phyloP scores from a whole-genome alignment of 2,113 vertebrate genomes.

The Calidris pygmaea region DNA sequence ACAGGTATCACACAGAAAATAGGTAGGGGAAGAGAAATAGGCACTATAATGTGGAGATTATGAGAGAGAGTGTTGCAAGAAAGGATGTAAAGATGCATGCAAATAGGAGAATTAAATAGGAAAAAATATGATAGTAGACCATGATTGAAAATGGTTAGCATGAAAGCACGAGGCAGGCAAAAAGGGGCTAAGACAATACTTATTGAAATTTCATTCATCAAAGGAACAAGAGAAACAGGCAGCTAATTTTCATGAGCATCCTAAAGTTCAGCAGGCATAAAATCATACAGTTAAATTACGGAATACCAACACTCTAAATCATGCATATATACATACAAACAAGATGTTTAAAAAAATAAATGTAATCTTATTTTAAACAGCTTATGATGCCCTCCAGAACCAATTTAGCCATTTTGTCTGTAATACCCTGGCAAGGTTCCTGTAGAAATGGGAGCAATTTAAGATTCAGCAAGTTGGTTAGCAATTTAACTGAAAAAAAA shows the following conservation, averaged over 20 bases:
- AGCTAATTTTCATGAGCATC: conserved; percentile 63
- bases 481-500: conserved; percentile 49
- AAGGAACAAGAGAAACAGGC: conserved; percentile 51
- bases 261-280: conserved; percentile 67
- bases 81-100: conserved; percentile 18
- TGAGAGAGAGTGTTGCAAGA: not conserved
- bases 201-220: conserved; percentile 62
- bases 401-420: conserved; percentile 74
- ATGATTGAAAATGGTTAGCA: conserved; percentile 29
- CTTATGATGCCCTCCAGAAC: conserved; percentile 65
- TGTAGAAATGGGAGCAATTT: conserved; percentile 67
- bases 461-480: conserved; percentile 67
- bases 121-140: conserved; percentile 12
- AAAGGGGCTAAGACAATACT: conserved; percentile 49
- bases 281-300: conserved; percentile 70
- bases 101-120: conserved; percentile 15
- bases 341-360: conserved; percentile 76
- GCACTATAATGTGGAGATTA: not conserved
- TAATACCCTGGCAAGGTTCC: conserved; percentile 67
- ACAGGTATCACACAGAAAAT: not conserved
- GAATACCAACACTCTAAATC: conserved; percentile 71
- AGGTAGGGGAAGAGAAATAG: not conserved
- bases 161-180: conserved; percentile 13
- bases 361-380: conserved; percentile 74
- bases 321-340: conserved; percentile 77